Base-by-base conservation (phyloP, 2,888 invertebrate species). In the Ornithoptera alexandrae region DNA sequence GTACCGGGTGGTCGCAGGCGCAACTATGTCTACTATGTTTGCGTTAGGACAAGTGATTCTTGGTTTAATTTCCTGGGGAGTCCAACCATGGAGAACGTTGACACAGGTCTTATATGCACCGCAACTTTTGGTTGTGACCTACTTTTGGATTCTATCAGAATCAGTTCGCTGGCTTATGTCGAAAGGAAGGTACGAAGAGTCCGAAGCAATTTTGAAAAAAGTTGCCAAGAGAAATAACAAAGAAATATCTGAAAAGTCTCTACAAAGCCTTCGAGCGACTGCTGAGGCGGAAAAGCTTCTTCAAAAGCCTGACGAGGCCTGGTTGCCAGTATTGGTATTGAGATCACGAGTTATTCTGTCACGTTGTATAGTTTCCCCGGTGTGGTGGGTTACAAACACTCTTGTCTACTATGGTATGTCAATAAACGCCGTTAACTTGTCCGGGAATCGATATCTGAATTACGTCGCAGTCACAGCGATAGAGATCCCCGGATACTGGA, bases 91-190 rank as follows among this genome's bases (percentile, higher is more conserved):
- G 97, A 93, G 95, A 72, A 83, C 93, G 18, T 89, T 96, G 30
- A 93, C 96, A 2, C 93, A 95, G 69, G 93, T 95, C 7, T 87
- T 96, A 17, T 97, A 97, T 79, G 92, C 94, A 0, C 97, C 97
- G 0, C 94, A 95, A n/a, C 81, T 96, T 7, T 83, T 96, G 0
- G 93, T 96, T 36, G 83, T 97, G 60, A 83, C 93, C 22, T 96
- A 96, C 80, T 94, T 95, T 76, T 95, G 96, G 95, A 86, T 96
- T 56, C 88, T 96, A 12, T 95, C 96, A 0, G 96, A 96, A 84
- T 96, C 96, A 10, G 93, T 96, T 5, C 93, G 97, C 70, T 97
- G 97, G 97, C 92, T 97, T 20, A 87, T 96, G 76, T 95, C 95
- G 62, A 95, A 96, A 77, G 95, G 95, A 5, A 93, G 94, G 70